Base-by-base conservation (phyloP, 2,797 vertebrate genomes). In the Stomatorhinus walkeri region DNA sequence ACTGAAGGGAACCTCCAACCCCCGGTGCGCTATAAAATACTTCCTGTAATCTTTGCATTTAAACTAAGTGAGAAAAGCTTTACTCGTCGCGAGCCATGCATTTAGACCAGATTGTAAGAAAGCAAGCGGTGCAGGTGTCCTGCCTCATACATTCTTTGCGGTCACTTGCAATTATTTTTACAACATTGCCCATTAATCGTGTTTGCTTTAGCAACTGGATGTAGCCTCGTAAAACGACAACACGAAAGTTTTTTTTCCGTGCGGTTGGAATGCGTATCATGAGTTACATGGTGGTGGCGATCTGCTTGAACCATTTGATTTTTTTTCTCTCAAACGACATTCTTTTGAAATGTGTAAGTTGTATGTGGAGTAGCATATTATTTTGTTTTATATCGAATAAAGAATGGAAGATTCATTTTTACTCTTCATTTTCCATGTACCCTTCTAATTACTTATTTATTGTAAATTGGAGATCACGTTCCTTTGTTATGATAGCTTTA, bases 1-100 rank as follows among this genome's bases (percentile, higher is more conserved):
- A 87, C 68, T 86, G 56, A 76, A 89, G 81, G 85, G 84, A 64
- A 54, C 49, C 88, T 49, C 85, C 61, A 49, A 56, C 64, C 61
- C 61, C 64, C 48, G 56, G 59, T 83, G 48, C 12, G 85, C 88
- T 87, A 87, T 87, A 79, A 89, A 89, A 83, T 81, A 83, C 89
- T 89, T 89, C 89, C 89, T 87, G 89, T 87, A 81, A 64, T 87
- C 89, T 54, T 85, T 64, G 49, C 59, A 87, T 89, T 76, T 87
- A 72, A 89, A 64, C 54, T 51, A 88, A 88, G 40, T 72, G 59
- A 46, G 59, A 88, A 81, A 88, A 72, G 46, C 48, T 52, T 19
- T 54, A 40, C 49, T 40, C 48, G 19, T 52, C 22, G 49, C 64
- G 87, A 86, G 32, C 24, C 43, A 64, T 22, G 85, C 28, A 83